A percentile compares a stretch with the other conserved stretches of the same genome.
These are phyloP conservation scores for Drosophila mayri DNA, from an alignment of 1,140 invertebrate species.

Conservation along the genomic window DNA sequence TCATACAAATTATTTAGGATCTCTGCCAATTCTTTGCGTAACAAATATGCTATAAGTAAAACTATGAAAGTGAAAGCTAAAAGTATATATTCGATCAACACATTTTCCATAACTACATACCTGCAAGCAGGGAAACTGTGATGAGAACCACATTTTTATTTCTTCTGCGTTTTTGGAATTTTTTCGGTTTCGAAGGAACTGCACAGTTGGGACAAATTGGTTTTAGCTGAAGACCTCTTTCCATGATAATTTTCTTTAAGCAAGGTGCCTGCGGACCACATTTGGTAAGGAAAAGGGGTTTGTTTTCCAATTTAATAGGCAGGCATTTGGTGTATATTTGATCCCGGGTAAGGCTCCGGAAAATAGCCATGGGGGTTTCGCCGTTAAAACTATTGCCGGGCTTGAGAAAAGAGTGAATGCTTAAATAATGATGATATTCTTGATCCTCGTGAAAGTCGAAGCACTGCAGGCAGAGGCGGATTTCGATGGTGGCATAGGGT, in stretches of 20 bases:
- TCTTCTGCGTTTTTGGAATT: background rate
- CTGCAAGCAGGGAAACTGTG: background rate
- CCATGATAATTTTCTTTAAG: background rate
- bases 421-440: conserved; percentile 37
- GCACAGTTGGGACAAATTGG: background rate
- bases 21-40: background rate
- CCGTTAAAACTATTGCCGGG: background rate
- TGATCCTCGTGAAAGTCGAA: conserved; percentile 18
- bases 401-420: conserved; percentile 9
- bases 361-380: conserved; percentile 7
- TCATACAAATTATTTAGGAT: background rate
- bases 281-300: background rate
- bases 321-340: background rate
- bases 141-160: background rate
- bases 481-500: conserved; percentile 35
- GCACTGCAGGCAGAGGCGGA: conserved; percentile 20
- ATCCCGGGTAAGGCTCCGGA: conserved; percentile 1
- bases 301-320: background rate
- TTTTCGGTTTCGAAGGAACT: too few relatives aligned
- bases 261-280: background rate
- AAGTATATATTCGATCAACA: background rate
- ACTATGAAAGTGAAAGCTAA: background rate
- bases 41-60: conserved; percentile 7
- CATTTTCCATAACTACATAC: conserved; percentile 8
- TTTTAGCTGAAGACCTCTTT: background rate